These are phyloP conservation scores for Virgularia gustaviana DNA, from an alignment of 92 coral and sea anemone genomes.

Conservation along the genomic window DNA sequence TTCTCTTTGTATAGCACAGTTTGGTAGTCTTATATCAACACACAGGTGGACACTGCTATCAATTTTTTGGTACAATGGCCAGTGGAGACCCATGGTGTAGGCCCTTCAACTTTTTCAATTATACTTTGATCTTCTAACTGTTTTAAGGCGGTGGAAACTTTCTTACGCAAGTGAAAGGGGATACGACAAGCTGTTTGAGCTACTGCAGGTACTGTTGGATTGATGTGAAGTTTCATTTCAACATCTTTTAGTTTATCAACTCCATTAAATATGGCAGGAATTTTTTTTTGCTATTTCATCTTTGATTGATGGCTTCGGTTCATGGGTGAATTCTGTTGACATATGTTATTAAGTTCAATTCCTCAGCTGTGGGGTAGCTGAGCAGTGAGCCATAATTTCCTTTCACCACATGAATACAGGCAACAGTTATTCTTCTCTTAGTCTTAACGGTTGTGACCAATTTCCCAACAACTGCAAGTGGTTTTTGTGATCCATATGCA, in stretches of 20 bases:
- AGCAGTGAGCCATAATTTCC: conserved; percentile 46
- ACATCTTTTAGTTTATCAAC: background rate
- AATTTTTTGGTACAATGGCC: too few species aligned
- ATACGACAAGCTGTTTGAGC: background rate
- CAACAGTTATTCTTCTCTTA: background rate
- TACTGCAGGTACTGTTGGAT: background rate
- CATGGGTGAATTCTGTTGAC: conserved; percentile 2
- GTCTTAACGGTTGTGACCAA: conserved; percentile 10
- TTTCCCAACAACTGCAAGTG: background rate
- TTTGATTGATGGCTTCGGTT: background rate
- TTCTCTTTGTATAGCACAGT: background rate
- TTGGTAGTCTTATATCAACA: conserved; percentile 9
- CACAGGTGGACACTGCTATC: conserved; percentile 7
- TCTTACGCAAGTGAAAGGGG: conserved; percentile 10
- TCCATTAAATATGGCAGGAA: background rate
- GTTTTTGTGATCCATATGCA: background rate
- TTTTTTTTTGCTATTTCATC: background rate
- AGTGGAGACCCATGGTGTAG: conserved; percentile 6
- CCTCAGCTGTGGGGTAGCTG: conserved; percentile 33
- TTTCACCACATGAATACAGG: conserved; percentile 31
- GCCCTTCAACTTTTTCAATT: background rate
- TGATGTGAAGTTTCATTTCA: background rate
- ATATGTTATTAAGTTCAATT: conserved; percentile 12
- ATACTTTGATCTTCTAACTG: background rate
- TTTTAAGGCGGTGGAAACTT: conserved; percentile 1